These are phyloP conservation scores for Cygnus atratus DNA, from an alignment of 2,113 vertebrate genomes.

Conservation along the genomic window DNA sequence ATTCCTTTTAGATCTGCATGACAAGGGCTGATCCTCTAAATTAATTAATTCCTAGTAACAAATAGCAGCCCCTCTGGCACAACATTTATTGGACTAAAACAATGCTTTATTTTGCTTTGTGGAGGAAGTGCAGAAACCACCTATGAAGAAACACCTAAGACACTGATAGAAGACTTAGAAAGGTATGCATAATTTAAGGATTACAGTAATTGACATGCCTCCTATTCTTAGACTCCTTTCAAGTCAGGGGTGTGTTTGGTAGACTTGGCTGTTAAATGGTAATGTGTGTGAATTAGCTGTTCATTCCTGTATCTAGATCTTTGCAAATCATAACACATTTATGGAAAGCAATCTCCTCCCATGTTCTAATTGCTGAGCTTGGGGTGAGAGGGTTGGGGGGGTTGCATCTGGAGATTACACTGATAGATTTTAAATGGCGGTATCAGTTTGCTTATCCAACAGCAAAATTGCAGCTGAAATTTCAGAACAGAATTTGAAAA, in stretches of 20 bases:
- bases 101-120: neutral
- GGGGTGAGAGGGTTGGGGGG: neutral
- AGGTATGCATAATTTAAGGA: conserved; percentile 39
- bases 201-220: conserved; percentile 36
- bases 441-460: neutral
- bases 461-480: conserved; percentile 1
- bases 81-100: neutral
- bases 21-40: neutral
- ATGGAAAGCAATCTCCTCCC: conserved; percentile 5
- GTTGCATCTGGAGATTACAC: neutral
- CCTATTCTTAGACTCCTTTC: conserved; percentile 51
- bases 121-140: conserved; percentile 24
- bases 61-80: neutral
- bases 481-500: conserved; percentile 9
- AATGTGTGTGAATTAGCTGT: neutral
- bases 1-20: neutral
- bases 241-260: conserved; percentile 16
- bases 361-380: conserved; percentile 32
- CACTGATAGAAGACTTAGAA: conserved; percentile 13
- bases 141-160: conserved; percentile 4
- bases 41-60: neutral
- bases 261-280: conserved; percentile 21
- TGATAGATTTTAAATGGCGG: neutral
- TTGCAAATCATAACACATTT: conserved; percentile 1
- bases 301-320: conserved; percentile 39